Base-by-base conservation (phyloP, 2,888 invertebrate species). In the Lasioglossum leucozonium region DNA sequence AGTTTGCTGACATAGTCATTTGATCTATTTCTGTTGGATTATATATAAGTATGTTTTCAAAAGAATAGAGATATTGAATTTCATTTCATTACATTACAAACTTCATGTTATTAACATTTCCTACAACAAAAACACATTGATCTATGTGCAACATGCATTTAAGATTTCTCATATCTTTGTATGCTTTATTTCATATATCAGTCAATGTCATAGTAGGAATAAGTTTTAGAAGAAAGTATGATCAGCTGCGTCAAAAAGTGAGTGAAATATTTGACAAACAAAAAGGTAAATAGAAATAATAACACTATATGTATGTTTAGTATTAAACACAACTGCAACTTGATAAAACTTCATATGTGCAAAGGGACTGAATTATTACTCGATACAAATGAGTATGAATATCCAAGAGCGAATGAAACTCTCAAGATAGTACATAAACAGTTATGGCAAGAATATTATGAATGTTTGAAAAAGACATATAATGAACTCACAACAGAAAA, bases 391-490 rank as follows among this genome's bases (percentile, higher is more conserved):
- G 91, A 94, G 26, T 91, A 94, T 8, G 95, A 95, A 92, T 96
- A 95, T 93, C 96, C 96, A 22, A 95, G 95, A 77, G 93, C 93
- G 10, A 95, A 96, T 86, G 87, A 93, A 58, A 93, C 95, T 79
- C 93, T 95, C 77, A 87, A 93, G 77, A 89, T 94, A 73, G 92
- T 95, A 69, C 94, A 96, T 79, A 91, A 91, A 81, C 91, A 94
- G 71, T 94, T 95, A 76, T 97, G 97, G 96, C 90, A 95, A 0
- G 93, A 95, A 18, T 96, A 97, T 93, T 96, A 96, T 91, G 86
- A 94, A 5, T 96, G 96, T 90, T 93, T 96, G 44, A 91, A 93
- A 30, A 91, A 92, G 22, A 94, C 94, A 91, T 91, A 95, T 67
- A 89, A 91, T 2, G 92, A 89, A 72, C 86, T 96, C 73, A 95